These are phyloP conservation scores for Parapristionchus giblindavisi DNA, from an alignment of 2,888 invertebrate genomes.

Conservation along the genomic window DNA sequence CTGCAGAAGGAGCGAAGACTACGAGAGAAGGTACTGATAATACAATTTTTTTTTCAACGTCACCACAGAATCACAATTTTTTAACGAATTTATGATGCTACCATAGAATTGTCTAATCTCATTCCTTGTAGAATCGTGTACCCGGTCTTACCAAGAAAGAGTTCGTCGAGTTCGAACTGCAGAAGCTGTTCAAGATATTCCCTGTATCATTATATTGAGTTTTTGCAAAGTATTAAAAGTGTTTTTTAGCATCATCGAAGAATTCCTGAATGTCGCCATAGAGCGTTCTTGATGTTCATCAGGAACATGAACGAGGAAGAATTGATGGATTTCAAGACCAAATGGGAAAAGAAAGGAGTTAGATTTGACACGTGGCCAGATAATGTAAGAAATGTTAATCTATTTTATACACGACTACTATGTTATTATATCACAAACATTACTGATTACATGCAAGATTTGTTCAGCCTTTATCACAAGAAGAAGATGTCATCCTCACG, in stretches of 20 bases:
- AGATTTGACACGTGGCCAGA: background rate
- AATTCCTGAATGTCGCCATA: background rate
- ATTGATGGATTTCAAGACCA: background rate
- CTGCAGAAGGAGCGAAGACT: background rate
- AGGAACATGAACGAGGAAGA: background rate
- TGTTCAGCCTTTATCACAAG: too few relatives aligned
- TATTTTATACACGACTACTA: too few relatives aligned
- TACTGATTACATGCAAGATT: too few relatives aligned
- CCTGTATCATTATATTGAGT: background rate
- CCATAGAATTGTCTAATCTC: too few relatives aligned
- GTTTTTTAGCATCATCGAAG: background rate
- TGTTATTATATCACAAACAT: too few relatives aligned
- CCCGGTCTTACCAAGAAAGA: background rate
- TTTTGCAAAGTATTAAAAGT: background rate
- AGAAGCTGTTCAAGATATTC: background rate
- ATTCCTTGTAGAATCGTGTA: background rate
- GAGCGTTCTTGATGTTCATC: too few relatives aligned
- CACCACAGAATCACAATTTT: too few relatives aligned
- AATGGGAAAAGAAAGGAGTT: background rate
- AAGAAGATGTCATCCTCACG: too few relatives aligned
- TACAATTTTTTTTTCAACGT: background rate
- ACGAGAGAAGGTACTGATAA: background rate
- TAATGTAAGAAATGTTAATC: too few relatives aligned
- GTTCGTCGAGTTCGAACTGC: background rate
- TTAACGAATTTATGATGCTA: too few relatives aligned